Percentiles rank a stretch among this genome's conserved stretches.
Evolutionary conservation across 2,797 vertebrate genomes (phyloP).

Genomic region (Cheirogaleus major): DNA sequence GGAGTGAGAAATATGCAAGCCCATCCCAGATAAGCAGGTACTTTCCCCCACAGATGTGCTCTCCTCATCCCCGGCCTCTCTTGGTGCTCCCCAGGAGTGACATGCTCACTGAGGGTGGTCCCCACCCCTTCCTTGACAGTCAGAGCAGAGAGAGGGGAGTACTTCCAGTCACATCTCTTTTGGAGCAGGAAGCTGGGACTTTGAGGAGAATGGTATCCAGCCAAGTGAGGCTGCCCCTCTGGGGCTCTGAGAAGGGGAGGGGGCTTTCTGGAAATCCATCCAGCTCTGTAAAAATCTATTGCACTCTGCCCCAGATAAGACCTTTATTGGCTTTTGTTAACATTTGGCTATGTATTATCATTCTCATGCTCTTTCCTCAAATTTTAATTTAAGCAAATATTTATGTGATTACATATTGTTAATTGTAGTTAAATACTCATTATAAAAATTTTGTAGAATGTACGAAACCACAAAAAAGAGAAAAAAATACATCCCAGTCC

Average conservation of each 20-base stretch:
- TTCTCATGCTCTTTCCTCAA: not conserved
- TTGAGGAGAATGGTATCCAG: constrained; percentile 28
- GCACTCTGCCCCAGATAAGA: not conserved
- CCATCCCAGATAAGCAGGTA: not conserved
- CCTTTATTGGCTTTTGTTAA: not conserved
- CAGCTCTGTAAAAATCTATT: not conserved
- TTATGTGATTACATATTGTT: not conserved
- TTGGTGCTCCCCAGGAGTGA: not conserved
- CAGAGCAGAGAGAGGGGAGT: not conserved
- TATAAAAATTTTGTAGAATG: not conserved
- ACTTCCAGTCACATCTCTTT: not conserved
- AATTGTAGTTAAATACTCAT: not conserved
- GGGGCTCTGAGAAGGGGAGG: not conserved
- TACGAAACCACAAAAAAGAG: not conserved
- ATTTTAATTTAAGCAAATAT: not conserved
- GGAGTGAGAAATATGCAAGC: not conserved
- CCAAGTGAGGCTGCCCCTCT: constrained; percentile 30
- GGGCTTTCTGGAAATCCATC: not conserved
- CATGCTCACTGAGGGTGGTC: not conserved
- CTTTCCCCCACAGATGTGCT: accelerated
- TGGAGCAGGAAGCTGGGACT: constrained; percentile 39
- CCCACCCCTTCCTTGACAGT: not conserved
- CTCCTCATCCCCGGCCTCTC: not conserved
- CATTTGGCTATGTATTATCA: not conserved
- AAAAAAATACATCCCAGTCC: not conserved